These are phyloP conservation scores for Liodrosophila aerea DNA, from an alignment of 2,888 invertebrate species.

Conservation along the genomic window DNA sequence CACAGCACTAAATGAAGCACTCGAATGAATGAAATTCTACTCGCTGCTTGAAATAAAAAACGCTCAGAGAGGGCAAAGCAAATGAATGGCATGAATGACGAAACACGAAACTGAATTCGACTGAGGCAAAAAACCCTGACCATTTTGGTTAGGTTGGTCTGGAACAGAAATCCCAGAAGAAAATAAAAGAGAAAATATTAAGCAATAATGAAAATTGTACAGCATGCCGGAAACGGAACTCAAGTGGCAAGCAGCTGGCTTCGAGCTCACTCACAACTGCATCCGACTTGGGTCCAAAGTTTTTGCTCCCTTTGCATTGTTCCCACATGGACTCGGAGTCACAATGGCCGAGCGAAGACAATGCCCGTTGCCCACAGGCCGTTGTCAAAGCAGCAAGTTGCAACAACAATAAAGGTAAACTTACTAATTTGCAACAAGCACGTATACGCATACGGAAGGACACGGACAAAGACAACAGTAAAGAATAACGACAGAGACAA, in stretches of 20 bases:
- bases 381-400: constrained; percentile 3
- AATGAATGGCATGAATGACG: constrained; percentile 32
- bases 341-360: too few species aligned
- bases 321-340: too few species aligned
- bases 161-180: too few species aligned
- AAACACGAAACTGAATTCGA: constrained; percentile 37
- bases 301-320: constrained; percentile 1
- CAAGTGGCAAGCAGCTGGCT: constrained; percentile 24
- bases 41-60: constrained; percentile 1
- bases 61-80: neutral
- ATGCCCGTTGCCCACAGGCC: constrained; percentile 2
- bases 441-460: constrained; percentile 9
- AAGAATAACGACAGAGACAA: constrained; percentile 23
- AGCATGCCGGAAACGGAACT: constrained; percentile 31
- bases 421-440: constrained; percentile 27
- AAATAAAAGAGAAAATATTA: too few species aligned
- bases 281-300: too few species aligned
- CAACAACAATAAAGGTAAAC: constrained; percentile 20
- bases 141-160: too few species aligned
- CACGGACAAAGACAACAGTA: constrained; percentile 11
- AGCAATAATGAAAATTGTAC: constrained; percentile 30
- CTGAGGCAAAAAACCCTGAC: constrained; percentile 5
- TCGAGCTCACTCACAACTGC: neutral
- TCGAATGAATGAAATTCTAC: constrained; percentile 37
- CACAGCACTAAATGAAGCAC: constrained; percentile 32